Evolutionary conservation across 1,140 invertebrate genomes (phyloP), one percentile per base, ranked within the genome.

Genomic region (Eueides isabella): DNA sequence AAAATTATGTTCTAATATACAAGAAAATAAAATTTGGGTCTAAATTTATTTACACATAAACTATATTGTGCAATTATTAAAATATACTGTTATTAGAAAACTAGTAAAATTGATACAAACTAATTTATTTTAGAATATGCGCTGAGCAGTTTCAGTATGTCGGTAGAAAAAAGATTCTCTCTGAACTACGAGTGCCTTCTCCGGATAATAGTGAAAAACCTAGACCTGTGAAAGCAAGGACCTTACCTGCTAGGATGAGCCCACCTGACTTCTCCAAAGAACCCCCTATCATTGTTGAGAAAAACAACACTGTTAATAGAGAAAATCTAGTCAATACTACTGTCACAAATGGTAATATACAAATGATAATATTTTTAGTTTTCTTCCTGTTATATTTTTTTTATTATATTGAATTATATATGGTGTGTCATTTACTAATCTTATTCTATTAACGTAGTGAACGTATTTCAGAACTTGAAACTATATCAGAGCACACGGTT

Each of bases 71-170:
- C 3, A 28, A n/a, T n/a, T n/a, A n/a, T n/a, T n/a, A n/a, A n/a
- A n/a, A n/a, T n/a, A n/a, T n/a, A n/a, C n/a, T n/a, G n/a, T n/a
- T n/a, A n/a, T n/a, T n/a, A n/a, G n/a, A n/a, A 61, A 44, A 19
- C 1, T 44, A 44, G n/a, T 41, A 28, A 28, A 67, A 67, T 11
- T 28, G 0, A 61, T 11, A 16, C 1, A 62, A 29, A 62, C 16
- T 5, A 7, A 71, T 85, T 85, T 82, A 67, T 93, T 94, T 48
- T 80, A 97, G 96, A 89, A 94, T 97, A 85, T 97, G 97, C 82
- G 92, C 98, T 29, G 95, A 98, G 88, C 97, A 98, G 85, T 98
- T 99, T 84, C 97, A 97, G 80, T 99, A 99, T 85, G 93, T 96
- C 19, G 98, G 98, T 5, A 96, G 96, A 73, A 96, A 97, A 83